Base-by-base conservation (phyloP, 2,797 vertebrate genomes). In the Salarias fasciatus region DNA sequence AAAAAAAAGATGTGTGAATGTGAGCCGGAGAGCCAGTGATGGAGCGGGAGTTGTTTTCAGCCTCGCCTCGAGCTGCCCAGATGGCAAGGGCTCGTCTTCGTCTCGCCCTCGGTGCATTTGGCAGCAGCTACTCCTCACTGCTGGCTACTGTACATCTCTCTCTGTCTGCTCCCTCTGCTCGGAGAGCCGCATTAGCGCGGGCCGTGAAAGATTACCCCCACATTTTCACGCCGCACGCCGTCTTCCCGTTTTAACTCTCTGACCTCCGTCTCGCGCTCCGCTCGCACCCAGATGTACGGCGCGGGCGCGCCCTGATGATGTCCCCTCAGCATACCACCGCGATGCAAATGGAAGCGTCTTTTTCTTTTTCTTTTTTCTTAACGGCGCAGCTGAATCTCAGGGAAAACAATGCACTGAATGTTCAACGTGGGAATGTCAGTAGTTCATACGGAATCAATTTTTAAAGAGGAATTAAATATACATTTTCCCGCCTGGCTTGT, bases 21-120 rank as follows among this genome's bases (percentile, higher is more conserved):
- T 10, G 69, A 73, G 65, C 33, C 33, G 47, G 37, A 69, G 69
- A 83, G 77, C 63, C 69, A 59, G 74, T 50, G 59, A 76, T 66
- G 71, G 66, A 80, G 75, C 56, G 12, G 66, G 84, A 84, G 83
- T 85, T 87, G 85, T 86, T 89, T 88, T 85, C 82, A 86, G 77
- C 80, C 53, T 88, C 31, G 89, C 89, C 89, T 84, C 42, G 37
- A 86, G 90, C 83, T 15, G 72, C 77, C 85, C 86, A 90, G 86
- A 89, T 92, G 90, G 88, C 79, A 54, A 59, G 66, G 71, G 74
- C 75, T 83, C 72, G 44, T 85, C 83, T 88, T 63, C 54, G 54
- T 85, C 79, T 84, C 61, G 81, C 88, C 86, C 82, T 84, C 62
- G 51, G 84, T 82, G 77, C 79, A 79, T 83, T 88, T 92, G 90